Evolutionary conservation across 2,888 invertebrate species (phyloP), one percentile per base, ranked within the genome.

Genomic region (Cryptocephalus primarius): DNA sequence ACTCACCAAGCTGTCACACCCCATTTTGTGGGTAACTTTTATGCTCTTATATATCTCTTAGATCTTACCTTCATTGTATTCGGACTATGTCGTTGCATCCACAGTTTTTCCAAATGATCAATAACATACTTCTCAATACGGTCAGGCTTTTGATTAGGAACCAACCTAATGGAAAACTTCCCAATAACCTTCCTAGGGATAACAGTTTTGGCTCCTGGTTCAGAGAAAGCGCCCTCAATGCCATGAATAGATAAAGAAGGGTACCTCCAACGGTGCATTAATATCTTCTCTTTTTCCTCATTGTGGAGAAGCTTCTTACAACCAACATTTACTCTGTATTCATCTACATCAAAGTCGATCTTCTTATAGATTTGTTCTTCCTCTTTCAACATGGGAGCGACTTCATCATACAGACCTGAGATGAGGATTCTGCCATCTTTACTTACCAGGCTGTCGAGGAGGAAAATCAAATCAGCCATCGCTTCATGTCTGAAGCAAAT

Each of bases 211-310:
- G 86, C 84, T n/a, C 97, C 97, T 1, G 88, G 78, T 54, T 90
- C 94, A 67, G 85, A 85, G 64, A 95, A 95, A 8, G 96, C 96
- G 32, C 83, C 95, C 74, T 97, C 93, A 36, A 60, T 59, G 1
- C 95, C 96, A 42, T 99, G 97, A 40, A 97, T 74, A 0, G 96
- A 96, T 9, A 97, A 75, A 45, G 87, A 86, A 2, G 97, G 97
- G 65, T 82, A 88, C 45, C 97, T 79, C 97, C 97, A 99, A 38
- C 97, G 81, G 65, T 89, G 86, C 92, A 94, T 93, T 57, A 99
- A 70, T 12, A 94, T 72, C 61, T 88, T 77, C 43, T 79, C 83
- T 70, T 90, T 91, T 50, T 88, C 82, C 50, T 83, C 84, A 46
- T 84, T 80, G 59, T 90, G 86, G 9, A 85, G 76, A 49, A 94